Percentiles rank a stretch among this genome's conserved stretches.
Conservation (phyloP, 2,113 vertebrate species). For the Gulo gulo region DNA sequence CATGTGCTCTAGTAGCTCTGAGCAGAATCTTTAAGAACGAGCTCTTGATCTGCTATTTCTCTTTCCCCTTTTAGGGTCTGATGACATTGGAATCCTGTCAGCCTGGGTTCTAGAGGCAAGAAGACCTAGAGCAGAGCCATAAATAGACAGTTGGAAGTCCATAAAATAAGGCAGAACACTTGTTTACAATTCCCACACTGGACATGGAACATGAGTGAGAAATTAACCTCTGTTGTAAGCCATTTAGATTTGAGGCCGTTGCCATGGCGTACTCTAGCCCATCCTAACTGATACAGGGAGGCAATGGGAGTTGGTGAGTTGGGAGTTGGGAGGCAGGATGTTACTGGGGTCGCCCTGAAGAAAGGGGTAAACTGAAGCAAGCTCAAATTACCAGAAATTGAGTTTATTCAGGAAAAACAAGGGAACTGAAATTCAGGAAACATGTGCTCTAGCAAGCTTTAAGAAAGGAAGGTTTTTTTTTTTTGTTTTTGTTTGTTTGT, state of each 20-base stretch:
- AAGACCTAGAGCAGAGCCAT: neutral
- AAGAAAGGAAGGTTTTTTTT: no score
- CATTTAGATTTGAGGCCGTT: neutral
- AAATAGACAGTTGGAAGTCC: neutral
- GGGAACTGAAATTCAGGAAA: neutral
- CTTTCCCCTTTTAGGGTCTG: neutral
- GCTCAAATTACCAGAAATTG: neutral
- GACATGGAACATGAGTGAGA: neutral
- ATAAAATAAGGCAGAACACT: neutral
- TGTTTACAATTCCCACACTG: neutral
- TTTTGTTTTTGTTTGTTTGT: no score
- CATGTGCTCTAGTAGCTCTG: neutral
- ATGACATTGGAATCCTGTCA: neutral
- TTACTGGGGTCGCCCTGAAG: neutral
- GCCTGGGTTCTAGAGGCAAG: neutral
- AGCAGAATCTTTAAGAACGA: neutral
- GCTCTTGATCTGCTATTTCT: neutral
- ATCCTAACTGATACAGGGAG: neutral
- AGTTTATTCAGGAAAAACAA: neutral
- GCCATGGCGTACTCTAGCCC: neutral
- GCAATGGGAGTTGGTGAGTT: no score
- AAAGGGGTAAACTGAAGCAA: neutral
- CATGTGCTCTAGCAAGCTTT: neutral
- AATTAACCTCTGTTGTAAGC: neutral
- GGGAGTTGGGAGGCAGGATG: no score